Evolutionary conservation across 23 tunicate species (phyloP).

Genomic region (Clavelina lepadiformis): DNA sequence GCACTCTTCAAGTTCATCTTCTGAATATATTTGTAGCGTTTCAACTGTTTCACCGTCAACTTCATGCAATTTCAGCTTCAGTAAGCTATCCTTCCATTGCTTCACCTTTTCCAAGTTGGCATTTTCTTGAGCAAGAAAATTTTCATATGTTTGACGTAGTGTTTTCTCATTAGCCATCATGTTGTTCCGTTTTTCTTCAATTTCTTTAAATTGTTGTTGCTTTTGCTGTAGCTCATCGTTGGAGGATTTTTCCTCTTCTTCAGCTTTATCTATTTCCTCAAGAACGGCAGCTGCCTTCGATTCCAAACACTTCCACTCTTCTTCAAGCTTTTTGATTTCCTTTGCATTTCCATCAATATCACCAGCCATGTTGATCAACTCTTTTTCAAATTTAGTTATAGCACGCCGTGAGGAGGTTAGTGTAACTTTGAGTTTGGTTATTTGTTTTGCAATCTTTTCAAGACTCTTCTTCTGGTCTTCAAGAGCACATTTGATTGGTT

Average conservation of each 20-base stretch:
- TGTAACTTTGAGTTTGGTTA: constrained; percentile 58
- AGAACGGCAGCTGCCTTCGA: constrained; percentile 35
- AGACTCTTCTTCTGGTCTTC: constrained; percentile 26
- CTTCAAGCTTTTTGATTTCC: constrained; percentile 41
- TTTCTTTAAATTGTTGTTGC: constrained; percentile 31
- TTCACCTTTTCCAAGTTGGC: constrained; percentile 11
- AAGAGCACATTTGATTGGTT: constrained; percentile 42
- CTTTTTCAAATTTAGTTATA: constrained; percentile 37
- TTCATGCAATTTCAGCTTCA: constrained; percentile 49
- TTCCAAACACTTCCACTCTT: constrained; percentile 61
- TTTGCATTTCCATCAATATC: constrained; percentile 46
- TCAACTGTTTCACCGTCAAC: constrained; percentile 55
- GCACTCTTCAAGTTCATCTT: constrained; percentile 45
- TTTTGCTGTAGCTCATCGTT: constrained; percentile 25
- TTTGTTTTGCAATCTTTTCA: constrained; percentile 32
- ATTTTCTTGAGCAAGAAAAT: constrained; percentile 5
- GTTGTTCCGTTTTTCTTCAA: constrained; percentile 6
- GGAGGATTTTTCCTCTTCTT: constrained; percentile 9
- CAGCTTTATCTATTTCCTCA: constrained; percentile 17
- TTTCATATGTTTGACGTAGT: constrained; percentile 3
- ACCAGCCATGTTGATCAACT: constrained; percentile 23
- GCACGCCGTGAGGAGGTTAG: constrained; percentile 47
- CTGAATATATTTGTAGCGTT: constrained; percentile 33
- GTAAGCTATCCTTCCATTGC: constrained; percentile 21
- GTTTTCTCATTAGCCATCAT: constrained; percentile 21